Evolutionary conservation across 2,888 invertebrate species (phyloP).

Genomic region (Hypsopygia costalis): DNA sequence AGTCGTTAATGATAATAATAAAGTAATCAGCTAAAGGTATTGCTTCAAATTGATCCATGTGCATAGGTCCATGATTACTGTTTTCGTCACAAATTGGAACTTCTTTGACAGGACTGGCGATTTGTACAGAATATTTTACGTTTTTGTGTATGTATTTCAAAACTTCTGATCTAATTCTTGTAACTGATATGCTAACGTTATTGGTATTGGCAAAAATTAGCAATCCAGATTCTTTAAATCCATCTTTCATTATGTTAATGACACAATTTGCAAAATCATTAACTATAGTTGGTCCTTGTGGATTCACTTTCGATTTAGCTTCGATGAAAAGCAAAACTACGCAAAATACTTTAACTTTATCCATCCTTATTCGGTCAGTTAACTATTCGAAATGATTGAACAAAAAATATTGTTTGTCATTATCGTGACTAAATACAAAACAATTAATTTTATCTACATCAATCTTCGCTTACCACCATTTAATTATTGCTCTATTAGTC

Average conservation of each 20-base stretch:
- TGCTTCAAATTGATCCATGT: slow-evolving; percentile 37
- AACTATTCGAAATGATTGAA: background rate
- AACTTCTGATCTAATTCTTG: slow-evolving; percentile 37
- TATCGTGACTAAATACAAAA: slow-evolving; percentile 9
- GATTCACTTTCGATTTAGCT: slow-evolving; percentile 33
- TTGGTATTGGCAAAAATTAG: slow-evolving; percentile 44
- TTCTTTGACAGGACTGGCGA: slow-evolving; percentile 36
- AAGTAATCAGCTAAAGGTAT: slow-evolving; percentile 48
- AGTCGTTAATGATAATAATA: slow-evolving; percentile 46
- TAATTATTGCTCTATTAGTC: slow-evolving; percentile 13
- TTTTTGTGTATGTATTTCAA: slow-evolving; percentile 37
- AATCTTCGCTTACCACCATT: slow-evolving; percentile 29
- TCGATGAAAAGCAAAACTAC: slow-evolving; percentile 18
- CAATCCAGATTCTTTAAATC: slow-evolving; percentile 45
- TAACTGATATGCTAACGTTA: slow-evolving; percentile 36
- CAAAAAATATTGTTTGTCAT: background rate
- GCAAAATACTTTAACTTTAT: slow-evolving; percentile 17
- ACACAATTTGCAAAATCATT: slow-evolving; percentile 48
- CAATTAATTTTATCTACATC: slow-evolving; percentile 30
- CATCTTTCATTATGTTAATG: slow-evolving; percentile 35
- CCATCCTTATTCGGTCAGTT: background rate
- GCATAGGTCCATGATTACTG: slow-evolving; percentile 23
- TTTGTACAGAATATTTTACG: slow-evolving; percentile 36
- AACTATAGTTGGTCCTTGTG: slow-evolving; percentile 45
- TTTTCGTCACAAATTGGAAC: slow-evolving; percentile 33